A percentile compares a stretch with the other conserved stretches of the same genome.
Evolutionary conservation across 2,113 vertebrate species (phyloP).

Genomic region (Polypterus bichir): DNA sequence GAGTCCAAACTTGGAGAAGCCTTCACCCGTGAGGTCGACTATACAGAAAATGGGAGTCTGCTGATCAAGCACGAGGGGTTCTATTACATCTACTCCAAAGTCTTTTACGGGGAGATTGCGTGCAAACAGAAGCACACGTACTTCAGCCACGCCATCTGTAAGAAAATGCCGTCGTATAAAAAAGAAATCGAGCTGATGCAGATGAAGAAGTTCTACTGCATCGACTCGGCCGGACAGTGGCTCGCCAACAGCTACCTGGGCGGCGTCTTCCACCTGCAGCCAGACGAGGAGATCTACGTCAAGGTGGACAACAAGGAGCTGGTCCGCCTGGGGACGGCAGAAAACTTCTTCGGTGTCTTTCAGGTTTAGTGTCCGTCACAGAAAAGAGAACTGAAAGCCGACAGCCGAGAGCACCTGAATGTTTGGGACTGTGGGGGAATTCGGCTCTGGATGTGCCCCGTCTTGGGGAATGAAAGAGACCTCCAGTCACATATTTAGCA

Average conservation of each 20-base stretch:
- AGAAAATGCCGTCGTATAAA: conserved; percentile 26
- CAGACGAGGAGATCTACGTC: conserved; percentile 48
- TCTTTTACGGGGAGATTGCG: conserved; percentile 29
- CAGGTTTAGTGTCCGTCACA: conserved; percentile 45
- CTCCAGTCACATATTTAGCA: no score
- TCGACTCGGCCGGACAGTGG: neutral
- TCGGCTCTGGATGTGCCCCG: no score
- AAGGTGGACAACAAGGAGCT: conserved; percentile 28
- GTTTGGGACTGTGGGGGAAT: no score
- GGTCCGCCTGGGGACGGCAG: conserved; percentile 21
- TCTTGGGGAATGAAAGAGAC: no score
- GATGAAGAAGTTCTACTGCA: conserved; percentile 23
- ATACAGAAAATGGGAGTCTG: conserved; percentile 33
- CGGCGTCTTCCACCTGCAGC: conserved; percentile 48
- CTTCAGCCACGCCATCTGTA: conserved; percentile 38
- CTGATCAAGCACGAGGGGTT: conserved; percentile 40
- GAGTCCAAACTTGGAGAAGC: conserved; percentile 24
- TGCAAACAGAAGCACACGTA: fast-evolving
- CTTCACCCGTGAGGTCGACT: conserved; percentile 41
- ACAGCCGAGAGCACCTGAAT: no score
- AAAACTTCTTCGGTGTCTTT: conserved; percentile 60
- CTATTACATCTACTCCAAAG: conserved; percentile 68
- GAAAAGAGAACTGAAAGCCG: no score
- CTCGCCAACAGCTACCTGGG: conserved; percentile 57
- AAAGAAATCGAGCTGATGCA: conserved; percentile 36